Conservation (phyloP, 2,113 vertebrate species). For the Diphyllodes magnificus region DNA sequence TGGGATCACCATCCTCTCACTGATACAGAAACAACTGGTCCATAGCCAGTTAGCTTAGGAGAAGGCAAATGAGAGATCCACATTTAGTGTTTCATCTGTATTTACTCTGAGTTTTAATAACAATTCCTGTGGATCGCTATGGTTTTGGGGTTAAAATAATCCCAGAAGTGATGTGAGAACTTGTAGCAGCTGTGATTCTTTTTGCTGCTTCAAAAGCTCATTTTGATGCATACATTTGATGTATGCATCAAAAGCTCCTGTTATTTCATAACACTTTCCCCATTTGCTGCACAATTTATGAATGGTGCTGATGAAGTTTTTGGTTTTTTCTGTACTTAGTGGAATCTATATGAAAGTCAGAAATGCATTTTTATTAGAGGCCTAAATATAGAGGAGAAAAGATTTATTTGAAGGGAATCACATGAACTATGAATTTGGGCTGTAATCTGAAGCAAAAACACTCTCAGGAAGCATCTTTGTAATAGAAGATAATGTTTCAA, state of each 20-base stretch:
- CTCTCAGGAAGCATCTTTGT: not conserved
- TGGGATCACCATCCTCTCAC: not conserved
- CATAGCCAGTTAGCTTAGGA: not conserved
- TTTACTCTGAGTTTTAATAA: not conserved
- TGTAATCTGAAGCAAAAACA: not conserved
- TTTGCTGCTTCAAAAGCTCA: not conserved
- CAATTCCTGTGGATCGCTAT: not conserved
- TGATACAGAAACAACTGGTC: not conserved
- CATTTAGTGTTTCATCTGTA: not conserved
- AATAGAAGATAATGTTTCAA: not conserved
- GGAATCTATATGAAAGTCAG: not conserved
- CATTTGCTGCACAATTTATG: not conserved
- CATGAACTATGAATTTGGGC: not conserved
- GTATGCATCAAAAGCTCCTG: not conserved
- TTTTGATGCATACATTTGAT: too few species aligned
- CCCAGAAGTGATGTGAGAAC: not conserved
- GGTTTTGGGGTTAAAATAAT: not conserved
- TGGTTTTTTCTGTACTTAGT: not conserved
- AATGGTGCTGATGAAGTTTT: not conserved
- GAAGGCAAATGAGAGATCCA: not conserved
- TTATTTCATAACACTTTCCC: not conserved
- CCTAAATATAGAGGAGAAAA: not conserved
- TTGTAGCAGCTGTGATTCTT: not conserved
- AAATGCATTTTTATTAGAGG: not conserved
- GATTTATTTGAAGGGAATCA: not conserved